Base-by-base conservation (phyloP, 2,113 vertebrate genomes). In the Rhinogobius similis region DNA sequence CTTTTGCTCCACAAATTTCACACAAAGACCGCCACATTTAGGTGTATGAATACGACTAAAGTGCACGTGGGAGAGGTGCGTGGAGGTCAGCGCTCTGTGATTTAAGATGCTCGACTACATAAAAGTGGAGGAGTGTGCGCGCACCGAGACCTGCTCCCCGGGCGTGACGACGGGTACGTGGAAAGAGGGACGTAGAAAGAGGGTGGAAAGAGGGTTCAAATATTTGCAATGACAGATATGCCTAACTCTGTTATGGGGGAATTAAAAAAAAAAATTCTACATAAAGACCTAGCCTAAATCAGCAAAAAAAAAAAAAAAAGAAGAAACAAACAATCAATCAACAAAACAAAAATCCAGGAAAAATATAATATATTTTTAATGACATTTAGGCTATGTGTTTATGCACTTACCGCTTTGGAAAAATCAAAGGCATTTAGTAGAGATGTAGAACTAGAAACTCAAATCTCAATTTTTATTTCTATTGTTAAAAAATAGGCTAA, bases 81-180 rank as follows among this genome's bases (percentile, higher is more conserved):
- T 76, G 92, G 92, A 69, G 87, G 79, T 63, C 70, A 36, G 89
- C 38, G 90, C 91, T 69, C 58, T 23, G 1, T 81, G 92, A 77
- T 74, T 91, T 32, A 92, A 91, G 92, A 96, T 96, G 96, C 79
- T 95, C 86, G 93, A 94, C 88, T 93, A 95, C 64, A 63, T 77
- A 20, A 68, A 81, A 12, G 24, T 72, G 3, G 74, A 83, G 4
- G 76, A 73, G 46, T 91, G 91, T 69, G 88, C 94, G 79, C 88
- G 93, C 77, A 90, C 92, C 21, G 94, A 93, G 5, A 87, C 92
- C 20, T 89, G 92, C 48, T 89, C 93, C 14, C 59, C 95, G 48
- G 93, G 93, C 73, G 90, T 89, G 56, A 72, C 94, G 64, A 90
- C 94, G 63, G 94, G 95, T 96, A 91, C 95, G 94, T 88, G 46